These are phyloP conservation scores for Rhabdornis inornatus DNA, from an alignment of 2,113 vertebrate species.

Conservation along the genomic window DNA sequence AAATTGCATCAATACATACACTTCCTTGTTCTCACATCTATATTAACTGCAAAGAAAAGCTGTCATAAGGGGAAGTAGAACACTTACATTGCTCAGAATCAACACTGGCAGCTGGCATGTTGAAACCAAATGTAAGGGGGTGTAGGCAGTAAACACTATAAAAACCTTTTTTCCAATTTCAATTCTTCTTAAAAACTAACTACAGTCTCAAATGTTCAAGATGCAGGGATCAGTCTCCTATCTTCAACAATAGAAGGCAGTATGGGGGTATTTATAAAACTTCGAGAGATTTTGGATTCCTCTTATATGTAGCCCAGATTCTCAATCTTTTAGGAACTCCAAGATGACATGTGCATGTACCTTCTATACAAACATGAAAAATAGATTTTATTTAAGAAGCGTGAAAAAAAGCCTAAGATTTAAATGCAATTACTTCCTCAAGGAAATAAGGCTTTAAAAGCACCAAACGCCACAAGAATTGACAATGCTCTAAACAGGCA, in stretches of 20 bases:
- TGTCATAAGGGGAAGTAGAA: slow-evolving; percentile 10
- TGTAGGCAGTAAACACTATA: not conserved
- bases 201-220: not conserved
- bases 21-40: not conserved
- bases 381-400: not conserved
- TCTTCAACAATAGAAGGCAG: not conserved
- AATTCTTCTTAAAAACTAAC: not conserved
- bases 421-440: not conserved
- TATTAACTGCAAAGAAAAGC: not conserved
- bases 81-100: not conserved
- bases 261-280: not conserved
- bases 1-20: not conserved
- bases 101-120: not conserved
- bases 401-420: not conserved
- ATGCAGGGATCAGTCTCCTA: not conserved
- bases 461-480: not conserved
- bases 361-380: not conserved
- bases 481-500: not conserved
- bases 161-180: not conserved
- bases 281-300: not conserved
- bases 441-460: not conserved
- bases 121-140: not conserved
- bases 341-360: not conserved
- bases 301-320: not conserved
- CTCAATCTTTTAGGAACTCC: not conserved